Percentiles rank a stretch among this genome's conserved stretches.
These are phyloP conservation scores for Pavo muticus DNA, from an alignment of 2,113 vertebrate genomes.

Conservation along the genomic window DNA sequence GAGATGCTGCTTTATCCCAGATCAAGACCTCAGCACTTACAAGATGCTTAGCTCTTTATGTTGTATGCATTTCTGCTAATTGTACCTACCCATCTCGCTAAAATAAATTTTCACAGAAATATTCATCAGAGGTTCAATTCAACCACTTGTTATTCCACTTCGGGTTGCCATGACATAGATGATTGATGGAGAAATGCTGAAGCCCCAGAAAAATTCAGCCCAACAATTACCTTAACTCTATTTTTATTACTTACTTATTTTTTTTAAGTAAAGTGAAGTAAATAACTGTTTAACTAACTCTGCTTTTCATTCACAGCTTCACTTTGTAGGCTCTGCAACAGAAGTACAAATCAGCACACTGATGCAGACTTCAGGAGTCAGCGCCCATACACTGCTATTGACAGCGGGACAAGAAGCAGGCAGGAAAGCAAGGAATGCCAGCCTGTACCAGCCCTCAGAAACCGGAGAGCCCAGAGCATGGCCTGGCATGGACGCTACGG, in stretches of 20 bases:
- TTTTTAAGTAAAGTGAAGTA: background rate
- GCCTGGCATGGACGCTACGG: background rate
- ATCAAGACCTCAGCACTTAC: background rate
- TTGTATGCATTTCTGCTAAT: background rate
- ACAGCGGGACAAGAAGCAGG: background rate
- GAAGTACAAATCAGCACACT: background rate
- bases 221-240: background rate
- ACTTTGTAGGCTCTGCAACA: background rate
- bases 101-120: background rate
- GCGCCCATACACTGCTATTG: fast-evolving
- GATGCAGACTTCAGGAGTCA: background rate
- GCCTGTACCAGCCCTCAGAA: background rate
- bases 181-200: conserved; percentile 15
- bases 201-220: background rate
- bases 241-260: background rate
- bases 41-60: background rate
- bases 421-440: background rate
- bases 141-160: background rate
- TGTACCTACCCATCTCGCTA: background rate
- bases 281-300: background rate
- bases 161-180: background rate
- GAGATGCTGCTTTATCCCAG: background rate
- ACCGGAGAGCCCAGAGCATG: background rate
- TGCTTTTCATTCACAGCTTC: background rate
- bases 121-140: background rate